These are phyloP conservation scores for Hylyphantes graminicola DNA, from an alignment of 1,140 invertebrate genomes.

Conservation along the genomic window DNA sequence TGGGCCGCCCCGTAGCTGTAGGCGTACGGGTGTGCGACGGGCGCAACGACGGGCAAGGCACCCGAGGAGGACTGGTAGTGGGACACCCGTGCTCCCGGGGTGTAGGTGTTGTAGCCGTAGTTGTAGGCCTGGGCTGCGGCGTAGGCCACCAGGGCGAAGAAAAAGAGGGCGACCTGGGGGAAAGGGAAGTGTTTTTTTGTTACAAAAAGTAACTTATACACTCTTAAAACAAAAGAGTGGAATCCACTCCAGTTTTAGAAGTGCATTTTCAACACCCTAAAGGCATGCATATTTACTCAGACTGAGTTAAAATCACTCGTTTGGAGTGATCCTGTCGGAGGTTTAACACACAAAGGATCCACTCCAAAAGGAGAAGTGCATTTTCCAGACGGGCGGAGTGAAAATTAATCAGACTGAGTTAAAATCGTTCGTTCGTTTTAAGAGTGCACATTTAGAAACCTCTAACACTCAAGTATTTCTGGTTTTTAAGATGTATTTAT, in stretches of 20 bases:
- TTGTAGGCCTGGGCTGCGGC: slow-evolving; percentile 29
- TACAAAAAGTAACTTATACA: background rate
- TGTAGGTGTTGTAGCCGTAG: slow-evolving; percentile 44
- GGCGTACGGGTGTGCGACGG: background rate
- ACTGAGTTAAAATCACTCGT: too few relatives aligned
- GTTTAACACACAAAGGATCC: too few relatives aligned
- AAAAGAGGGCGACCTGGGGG: slow-evolving; percentile 30
- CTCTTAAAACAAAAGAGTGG: background rate
- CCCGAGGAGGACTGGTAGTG: slow-evolving; percentile 9
- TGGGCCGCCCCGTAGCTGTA: slow-evolving; percentile 16
- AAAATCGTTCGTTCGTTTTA: background rate
- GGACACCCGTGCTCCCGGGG: slow-evolving; percentile 18
- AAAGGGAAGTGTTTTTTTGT: too few relatives aligned
- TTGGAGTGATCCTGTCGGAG: too few relatives aligned
- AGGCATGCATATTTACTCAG: too few relatives aligned
- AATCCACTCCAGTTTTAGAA: too few relatives aligned
- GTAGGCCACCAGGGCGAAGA: slow-evolving; percentile 27
- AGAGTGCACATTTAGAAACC: background rate
- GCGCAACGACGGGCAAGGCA: background rate
- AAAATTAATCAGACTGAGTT: too few relatives aligned
- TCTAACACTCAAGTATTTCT: background rate
- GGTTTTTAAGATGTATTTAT: background rate
- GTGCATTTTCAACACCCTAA: too few relatives aligned
- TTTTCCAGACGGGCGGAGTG: too few relatives aligned
- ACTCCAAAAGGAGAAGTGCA: too few relatives aligned